Base-by-base conservation (phyloP, 1,140 invertebrate genomes). In the Drosophila trapezifrons region DNA sequence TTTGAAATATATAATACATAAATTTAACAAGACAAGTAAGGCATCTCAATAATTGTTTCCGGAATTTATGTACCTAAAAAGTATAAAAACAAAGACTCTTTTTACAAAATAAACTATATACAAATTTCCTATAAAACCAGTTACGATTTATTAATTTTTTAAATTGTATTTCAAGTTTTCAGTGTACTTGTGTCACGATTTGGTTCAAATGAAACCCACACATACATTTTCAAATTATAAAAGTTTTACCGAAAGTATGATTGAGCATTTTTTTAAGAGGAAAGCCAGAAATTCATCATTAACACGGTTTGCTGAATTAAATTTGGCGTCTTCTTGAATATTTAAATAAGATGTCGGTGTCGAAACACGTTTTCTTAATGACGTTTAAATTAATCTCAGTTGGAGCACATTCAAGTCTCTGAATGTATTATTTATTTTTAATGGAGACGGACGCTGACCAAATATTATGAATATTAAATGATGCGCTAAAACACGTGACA, bases 291-390 rank as follows among this genome's bases (percentile, higher is more conserved):
- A 32, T 51, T 15, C 7, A 7, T 37, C 20, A 35, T 65, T 35
- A 18, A 37, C 8, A 15, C 9, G 29, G 29, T 52, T 52, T 20
- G 29, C 29, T 29, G 17, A 32, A 29, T 9, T 47, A 20, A 29
- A 15, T 32, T 35, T 15, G 27, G 27, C 40, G 20, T 6, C 22
- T 56, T 62, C 29, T 35, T 38, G 29, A 15, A 32, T 32, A 63
- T 49, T 42, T 49, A 64, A 64, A 40, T 13, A 67, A 43, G 65
- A 43, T 46, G 17, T 35, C 37, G 32, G 15, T 22, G 35, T 32
- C 32, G 22, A 64, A 67, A 47, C 65, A 43, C 22, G 60, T 69
- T 65, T 52, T 10, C 38, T 4, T 32, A 57, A 42, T 69, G 49
- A 59, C 35, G 37, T 29, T 64, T 20, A 29, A 69, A 46, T 66